Conservation (phyloP, 2,888 invertebrate species). For the Drosophila mayaguana region DNA sequence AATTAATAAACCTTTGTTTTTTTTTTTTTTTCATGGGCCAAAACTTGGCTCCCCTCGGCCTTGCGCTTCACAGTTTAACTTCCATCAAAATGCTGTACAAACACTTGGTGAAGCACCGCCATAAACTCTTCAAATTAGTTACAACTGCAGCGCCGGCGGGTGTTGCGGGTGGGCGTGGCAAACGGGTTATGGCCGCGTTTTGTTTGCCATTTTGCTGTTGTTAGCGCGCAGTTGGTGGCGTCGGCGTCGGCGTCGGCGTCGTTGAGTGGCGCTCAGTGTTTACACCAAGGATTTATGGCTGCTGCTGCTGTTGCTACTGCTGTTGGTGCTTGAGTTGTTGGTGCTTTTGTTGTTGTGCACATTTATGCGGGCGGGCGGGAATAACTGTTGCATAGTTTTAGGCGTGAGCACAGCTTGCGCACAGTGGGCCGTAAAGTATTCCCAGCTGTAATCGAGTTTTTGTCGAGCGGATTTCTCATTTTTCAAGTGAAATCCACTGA, state of each 20-base stretch:
- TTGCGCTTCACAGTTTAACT: constrained; percentile 3
- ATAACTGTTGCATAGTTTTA: constrained; percentile 43
- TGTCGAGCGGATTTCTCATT: constrained; percentile 44
- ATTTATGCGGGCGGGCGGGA: constrained; percentile 25
- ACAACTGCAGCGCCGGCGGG: constrained; percentile 9
- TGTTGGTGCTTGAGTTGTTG: no score
- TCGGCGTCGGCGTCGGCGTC: background rate
- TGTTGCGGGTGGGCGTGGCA: background rate
- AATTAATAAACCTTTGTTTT: background rate
- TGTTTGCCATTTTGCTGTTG: constrained; percentile 25
- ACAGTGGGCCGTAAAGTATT: constrained; percentile 23
- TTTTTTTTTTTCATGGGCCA: background rate
- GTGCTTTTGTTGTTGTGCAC: constrained; percentile 7
- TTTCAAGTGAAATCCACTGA: constrained; percentile 65
- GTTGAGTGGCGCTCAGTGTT: constrained; percentile 34
- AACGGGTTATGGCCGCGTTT: constrained; percentile 2
- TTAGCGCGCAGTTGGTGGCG: constrained; percentile 26
- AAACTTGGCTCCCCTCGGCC: background rate
- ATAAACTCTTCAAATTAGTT: constrained; percentile 44
- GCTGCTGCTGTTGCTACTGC: constrained; percentile 13
- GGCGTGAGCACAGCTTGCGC: constrained; percentile 19
- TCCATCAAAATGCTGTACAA: constrained; percentile 31
- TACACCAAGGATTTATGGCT: constrained; percentile 30
- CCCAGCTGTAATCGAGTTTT: constrained; percentile 65
- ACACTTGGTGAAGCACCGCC: constrained; percentile 11